Percentiles rank a stretch among this genome's conserved stretches.
Conservation (phyloP, 1,140 invertebrate species). For the Cotesia chilonis region DNA sequence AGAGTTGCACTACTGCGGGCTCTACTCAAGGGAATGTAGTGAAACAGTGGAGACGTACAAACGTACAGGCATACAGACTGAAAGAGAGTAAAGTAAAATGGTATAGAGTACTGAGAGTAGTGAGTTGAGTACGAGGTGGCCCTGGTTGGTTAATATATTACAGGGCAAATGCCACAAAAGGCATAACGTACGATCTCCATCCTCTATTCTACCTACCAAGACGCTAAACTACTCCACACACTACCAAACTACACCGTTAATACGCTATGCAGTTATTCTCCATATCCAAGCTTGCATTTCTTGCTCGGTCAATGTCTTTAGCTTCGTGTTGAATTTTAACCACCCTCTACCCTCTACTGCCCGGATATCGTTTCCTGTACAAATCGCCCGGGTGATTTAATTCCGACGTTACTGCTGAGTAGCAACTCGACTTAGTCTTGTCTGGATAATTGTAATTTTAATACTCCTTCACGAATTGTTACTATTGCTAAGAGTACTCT, state of each 20-base stretch:
- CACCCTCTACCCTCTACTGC: conserved; percentile 11
- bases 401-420: not conserved
- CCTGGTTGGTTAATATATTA: conserved; percentile 39
- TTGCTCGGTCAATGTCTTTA: conserved; percentile 38
- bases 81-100: not conserved
- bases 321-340: conserved; percentile 37
- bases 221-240: conserved; percentile 8
- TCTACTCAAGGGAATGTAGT: conserved; percentile 7
- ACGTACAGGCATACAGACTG: conserved; percentile 5
- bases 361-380: conserved; percentile 37
- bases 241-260: not conserved
- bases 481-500: too few species aligned
- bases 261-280: not conserved
- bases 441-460: too few species aligned
- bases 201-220: not conserved
- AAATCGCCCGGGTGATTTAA: conserved; percentile 35
- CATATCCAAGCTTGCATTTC: not conserved
- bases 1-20: not conserved
- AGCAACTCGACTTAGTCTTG: not conserved
- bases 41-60: conserved; percentile 11
- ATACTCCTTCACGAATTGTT: too few species aligned
- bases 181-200: conserved; percentile 38
- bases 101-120: conserved; percentile 2
- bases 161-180: conserved; percentile 38
- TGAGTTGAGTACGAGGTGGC: conserved; percentile 8